Percentiles rank a stretch among this genome's conserved stretches.
These are phyloP conservation scores for Coleophora flavipennella DNA, from an alignment of 2,888 invertebrate species.

Conservation along the genomic window DNA sequence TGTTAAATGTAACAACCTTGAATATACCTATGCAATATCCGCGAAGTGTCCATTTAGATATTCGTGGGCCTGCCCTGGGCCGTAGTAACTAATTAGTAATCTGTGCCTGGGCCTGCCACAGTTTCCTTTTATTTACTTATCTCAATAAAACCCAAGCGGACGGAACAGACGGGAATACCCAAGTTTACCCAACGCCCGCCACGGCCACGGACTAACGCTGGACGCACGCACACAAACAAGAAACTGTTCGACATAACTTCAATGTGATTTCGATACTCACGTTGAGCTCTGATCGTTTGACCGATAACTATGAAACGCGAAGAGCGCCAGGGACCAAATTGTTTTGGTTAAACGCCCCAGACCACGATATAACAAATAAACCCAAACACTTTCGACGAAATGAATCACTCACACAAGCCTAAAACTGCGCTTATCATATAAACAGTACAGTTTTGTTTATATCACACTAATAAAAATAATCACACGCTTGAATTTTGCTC, in stretches of 20 bases:
- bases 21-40: neutral
- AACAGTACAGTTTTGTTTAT: constrained; percentile 5
- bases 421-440: constrained; percentile 14
- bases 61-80: no score
- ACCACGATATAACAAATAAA: no score
- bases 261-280: no score
- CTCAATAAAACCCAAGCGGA: constrained; percentile 21
- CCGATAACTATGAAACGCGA: no score
- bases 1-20: no score
- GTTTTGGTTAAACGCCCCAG: no score
- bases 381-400: constrained; percentile 10
- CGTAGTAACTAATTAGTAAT: no score
- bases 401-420: constrained; percentile 28
- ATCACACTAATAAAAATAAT: constrained; percentile 16
- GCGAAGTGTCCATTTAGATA: constrained; percentile 11
- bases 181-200: constrained; percentile 17
- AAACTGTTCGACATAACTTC: constrained; percentile 10
- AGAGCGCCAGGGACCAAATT: no score
- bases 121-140: constrained; percentile 30
- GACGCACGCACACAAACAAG: constrained; percentile 18
- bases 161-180: constrained; percentile 28
- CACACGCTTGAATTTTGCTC: constrained; percentile 25
- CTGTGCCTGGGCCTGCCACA: no score
- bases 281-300: constrained; percentile 6
- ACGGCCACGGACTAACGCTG: constrained; percentile 7